phyloP scores from a whole-genome alignment of 2,888 invertebrate genomes.

The Napeogenes inachia region DNA sequence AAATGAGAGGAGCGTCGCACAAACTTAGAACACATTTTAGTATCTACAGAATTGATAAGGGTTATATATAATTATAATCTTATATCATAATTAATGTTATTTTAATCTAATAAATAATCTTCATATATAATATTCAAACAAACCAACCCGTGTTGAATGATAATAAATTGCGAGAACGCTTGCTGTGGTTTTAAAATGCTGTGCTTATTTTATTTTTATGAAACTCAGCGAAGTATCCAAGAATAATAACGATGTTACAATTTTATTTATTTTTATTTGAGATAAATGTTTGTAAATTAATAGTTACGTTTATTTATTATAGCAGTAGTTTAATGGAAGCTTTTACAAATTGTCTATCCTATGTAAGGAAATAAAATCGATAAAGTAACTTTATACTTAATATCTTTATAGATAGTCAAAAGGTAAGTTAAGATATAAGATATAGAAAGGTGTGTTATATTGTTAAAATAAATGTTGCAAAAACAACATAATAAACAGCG shows the following conservation, averaged over 20 bases:
- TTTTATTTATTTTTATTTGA: not conserved
- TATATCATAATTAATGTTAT: not conserved
- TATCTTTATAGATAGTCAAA: no score
- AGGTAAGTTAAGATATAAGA: no score
- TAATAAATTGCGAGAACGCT: not conserved
- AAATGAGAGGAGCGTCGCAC: slow-evolving; percentile 63
- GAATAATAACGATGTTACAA: not conserved
- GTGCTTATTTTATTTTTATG: slow-evolving; percentile 2
- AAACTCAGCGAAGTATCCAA: not conserved
- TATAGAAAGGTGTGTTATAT: not conserved
- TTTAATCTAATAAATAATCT: not conserved
- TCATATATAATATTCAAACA: not conserved
- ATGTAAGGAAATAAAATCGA: no score
- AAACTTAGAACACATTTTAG: slow-evolving; percentile 49
- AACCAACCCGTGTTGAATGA: not conserved
- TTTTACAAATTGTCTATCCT: no score
- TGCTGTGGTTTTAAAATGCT: not conserved
- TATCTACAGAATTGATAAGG: not conserved
- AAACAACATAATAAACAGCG: slow-evolving; percentile 41
- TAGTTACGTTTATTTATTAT: no score
- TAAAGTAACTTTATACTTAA: no score
- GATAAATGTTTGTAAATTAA: no score
- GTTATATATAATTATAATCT: not conserved
- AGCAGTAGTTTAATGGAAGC: no score
- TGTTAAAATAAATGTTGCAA: not conserved